These are phyloP conservation scores for Neopelma chrysocephalum DNA, from an alignment of 2,797 vertebrate genomes.

Conservation along the genomic window DNA sequence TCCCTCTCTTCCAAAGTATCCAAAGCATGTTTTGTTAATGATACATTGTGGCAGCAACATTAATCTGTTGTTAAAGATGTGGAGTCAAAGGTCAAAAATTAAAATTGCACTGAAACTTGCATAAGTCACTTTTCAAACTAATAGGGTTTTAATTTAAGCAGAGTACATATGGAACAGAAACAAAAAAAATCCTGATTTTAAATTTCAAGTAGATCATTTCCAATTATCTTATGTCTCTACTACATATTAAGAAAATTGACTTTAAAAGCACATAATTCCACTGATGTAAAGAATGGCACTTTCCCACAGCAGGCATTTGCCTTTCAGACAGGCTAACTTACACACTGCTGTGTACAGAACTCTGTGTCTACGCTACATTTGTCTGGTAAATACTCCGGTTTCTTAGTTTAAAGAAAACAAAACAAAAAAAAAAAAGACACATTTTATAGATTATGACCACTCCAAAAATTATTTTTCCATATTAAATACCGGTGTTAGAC, in stretches of 20 bases:
- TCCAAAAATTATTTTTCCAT: not conserved
- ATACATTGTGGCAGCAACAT: not conserved
- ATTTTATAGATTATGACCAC: not conserved
- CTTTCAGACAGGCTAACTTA: not conserved
- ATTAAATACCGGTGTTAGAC: not conserved
- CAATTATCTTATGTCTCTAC: not conserved
- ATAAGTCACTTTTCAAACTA: not conserved
- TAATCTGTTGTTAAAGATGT: not conserved
- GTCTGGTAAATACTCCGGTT: not conserved
- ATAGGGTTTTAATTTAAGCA: not conserved
- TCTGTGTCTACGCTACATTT: not conserved
- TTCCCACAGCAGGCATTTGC: not conserved
- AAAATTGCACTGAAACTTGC: not conserved
- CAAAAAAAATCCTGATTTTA: not conserved
- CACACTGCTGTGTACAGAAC: not conserved
- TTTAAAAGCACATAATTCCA: not conserved
- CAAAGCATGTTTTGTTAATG: constrained; percentile 6
- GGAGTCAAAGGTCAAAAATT: not conserved
- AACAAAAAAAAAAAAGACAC: not conserved
- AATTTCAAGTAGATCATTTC: not conserved
- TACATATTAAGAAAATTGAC: not conserved
- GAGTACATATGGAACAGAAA: not conserved
- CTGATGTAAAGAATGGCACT: not conserved
- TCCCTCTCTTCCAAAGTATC: not conserved
- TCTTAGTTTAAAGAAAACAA: not conserved